These are phyloP conservation scores for Sesia bembeciformis DNA, from an alignment of 2,888 invertebrate genomes.

Conservation along the genomic window DNA sequence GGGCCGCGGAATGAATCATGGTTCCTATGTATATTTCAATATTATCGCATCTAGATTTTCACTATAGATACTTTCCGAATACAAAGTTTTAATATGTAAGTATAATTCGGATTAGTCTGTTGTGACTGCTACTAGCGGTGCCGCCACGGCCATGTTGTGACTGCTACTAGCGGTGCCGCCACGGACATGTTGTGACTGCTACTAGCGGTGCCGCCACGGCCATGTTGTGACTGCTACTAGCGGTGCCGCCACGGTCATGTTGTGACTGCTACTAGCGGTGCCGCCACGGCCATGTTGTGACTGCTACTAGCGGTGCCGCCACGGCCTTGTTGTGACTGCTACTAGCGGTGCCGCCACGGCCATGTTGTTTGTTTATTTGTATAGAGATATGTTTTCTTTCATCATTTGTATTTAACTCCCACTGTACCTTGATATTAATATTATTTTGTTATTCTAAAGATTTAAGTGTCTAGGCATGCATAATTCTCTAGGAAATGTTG, in stretches of 20 bases:
- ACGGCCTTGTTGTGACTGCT: conserved; percentile 70
- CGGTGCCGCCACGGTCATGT: conserved; percentile 69
- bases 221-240: no score
- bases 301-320: conserved; percentile 62
- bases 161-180: no score
- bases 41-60: conserved; percentile 75
- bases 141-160: conserved; percentile 69
- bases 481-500: conserved; percentile 46
- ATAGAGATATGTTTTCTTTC: conserved; percentile 15
- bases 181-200: conserved; percentile 69
- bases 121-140: conserved; percentile 65
- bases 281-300: no score
- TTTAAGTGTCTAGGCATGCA: conserved; percentile 24
- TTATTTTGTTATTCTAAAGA: conserved; percentile 48
- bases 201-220: conserved; percentile 68
- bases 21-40: conserved; percentile 77
- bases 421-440: conserved; percentile 35
- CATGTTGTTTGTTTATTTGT: conserved; percentile 64
- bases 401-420: conserved; percentile 23
- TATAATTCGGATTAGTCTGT: conserved; percentile 73
- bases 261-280: conserved; percentile 65
- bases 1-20: conserved; percentile 71
- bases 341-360: conserved; percentile 65
- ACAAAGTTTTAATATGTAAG: conserved; percentile 74
- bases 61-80: conserved; percentile 74